Base-by-base conservation (phyloP, 1,140 invertebrate species). In the Caenorhabditis inopinata region DNA sequence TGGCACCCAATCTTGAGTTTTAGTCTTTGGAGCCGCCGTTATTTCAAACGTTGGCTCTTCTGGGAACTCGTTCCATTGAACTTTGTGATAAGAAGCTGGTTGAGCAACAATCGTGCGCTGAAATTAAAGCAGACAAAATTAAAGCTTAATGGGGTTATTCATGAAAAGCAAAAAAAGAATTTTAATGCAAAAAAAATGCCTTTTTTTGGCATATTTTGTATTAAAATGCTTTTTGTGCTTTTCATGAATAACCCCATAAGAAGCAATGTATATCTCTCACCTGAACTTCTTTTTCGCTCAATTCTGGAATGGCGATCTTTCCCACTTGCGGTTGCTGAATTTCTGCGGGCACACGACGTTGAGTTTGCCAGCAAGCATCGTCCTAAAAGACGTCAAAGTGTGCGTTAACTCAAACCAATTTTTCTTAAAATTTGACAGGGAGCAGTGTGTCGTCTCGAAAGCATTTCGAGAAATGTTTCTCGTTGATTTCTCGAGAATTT, bases 11-110 rank as follows among this genome's bases (percentile, higher is more conserved):
- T 83, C 82, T 38, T 83, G 82, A 42, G 76, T 51, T 58, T 83
- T 83, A 3, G 76, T 76, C 35, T 47, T 76, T 14, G 78, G 82
- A 7, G 48, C 82, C 0, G 46, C 25, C 27, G 38, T 49, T 7
- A 62, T 23, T 46, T 83, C 82, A 21, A 35, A 42, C n/a, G 68
- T 11, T 7, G 46, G 47, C 38, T 83, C 80, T 38, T 83, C 82
- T 1, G 78, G 82, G 75, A 82, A 83, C 62, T 83, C 82, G 58
- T 83, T 83, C 82, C 82, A 83, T 51, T 77, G 48, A 14, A 83
- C 79, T 74, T 76, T 49, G 12, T 80, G 46, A 68, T 80, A 77
- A 9, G 48, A 53, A 18, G 82, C 46, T 11, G 82, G 82, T 21
- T 81, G 74, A 21, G 80, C 74, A 25, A 82, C 75, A 21, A 83